Conservation (phyloP, 2,113 vertebrate genomes). For the Ploceus nigricollis region DNA sequence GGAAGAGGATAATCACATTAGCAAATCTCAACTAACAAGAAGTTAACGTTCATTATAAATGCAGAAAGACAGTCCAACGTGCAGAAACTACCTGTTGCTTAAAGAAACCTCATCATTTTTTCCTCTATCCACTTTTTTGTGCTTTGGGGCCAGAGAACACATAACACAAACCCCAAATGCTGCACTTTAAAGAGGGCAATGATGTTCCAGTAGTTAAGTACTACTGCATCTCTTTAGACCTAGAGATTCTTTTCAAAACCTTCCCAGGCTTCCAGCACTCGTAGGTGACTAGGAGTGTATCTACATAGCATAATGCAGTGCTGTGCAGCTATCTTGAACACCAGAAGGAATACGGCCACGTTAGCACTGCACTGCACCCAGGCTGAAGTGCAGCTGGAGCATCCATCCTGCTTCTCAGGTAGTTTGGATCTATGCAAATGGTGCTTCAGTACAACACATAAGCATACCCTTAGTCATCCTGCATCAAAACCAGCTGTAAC, state of each 20-base stretch:
- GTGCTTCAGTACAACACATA: rapidly evolving
- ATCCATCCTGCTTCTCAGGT: neutral
- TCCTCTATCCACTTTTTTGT: neutral
- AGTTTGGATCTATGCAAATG: neutral
- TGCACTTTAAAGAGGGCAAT: neutral
- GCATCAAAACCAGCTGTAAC: neutral
- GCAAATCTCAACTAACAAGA: neutral
- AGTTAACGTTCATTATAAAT: neutral
- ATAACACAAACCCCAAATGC: neutral
- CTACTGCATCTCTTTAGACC: neutral
- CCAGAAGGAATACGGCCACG: neutral
- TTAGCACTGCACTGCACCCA: neutral
- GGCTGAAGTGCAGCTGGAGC: neutral
- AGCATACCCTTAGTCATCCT: neutral
- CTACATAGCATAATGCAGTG: neutral
- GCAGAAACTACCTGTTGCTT: slow-evolving; percentile 12
- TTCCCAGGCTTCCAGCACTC: neutral
- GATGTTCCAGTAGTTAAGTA: neutral
- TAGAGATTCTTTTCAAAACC: neutral
- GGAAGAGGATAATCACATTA: neutral
- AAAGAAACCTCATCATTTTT: neutral
- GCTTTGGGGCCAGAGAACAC: neutral
- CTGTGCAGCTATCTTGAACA: neutral
- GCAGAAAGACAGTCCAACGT: neutral
- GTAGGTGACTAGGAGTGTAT: neutral